phyloP scores from a whole-genome alignment of 2,113 vertebrate species.

The Protobothrops flavoviridis region DNA sequence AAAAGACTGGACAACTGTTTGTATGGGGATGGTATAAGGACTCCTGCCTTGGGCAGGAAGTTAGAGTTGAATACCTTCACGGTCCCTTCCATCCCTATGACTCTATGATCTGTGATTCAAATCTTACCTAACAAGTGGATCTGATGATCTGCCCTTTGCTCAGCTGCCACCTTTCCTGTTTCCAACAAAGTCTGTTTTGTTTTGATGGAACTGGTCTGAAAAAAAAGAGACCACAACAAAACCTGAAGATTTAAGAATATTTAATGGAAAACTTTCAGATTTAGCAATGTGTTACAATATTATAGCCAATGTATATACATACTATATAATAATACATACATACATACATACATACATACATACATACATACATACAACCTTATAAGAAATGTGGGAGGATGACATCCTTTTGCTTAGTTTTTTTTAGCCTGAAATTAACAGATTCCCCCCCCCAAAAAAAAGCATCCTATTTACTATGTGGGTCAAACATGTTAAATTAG shows the following conservation, averaged over 20 bases:
- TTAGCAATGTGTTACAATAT: neutral
- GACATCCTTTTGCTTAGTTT: neutral
- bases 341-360: no score
- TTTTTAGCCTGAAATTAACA: neutral
- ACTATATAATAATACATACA: neutral
- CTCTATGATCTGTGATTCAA: neutral
- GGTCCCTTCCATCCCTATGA: neutral
- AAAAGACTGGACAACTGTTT: neutral
- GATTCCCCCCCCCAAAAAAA: rapidly evolving
- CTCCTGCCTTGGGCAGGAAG: neutral
- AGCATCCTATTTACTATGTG: neutral
- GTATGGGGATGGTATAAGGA: neutral
- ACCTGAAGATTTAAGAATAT: neutral
- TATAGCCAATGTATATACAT: neutral
- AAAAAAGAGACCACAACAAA: neutral
- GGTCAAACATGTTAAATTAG: neutral
- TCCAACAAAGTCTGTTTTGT: neutral
- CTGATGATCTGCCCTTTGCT: neutral
- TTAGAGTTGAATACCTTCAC: neutral
- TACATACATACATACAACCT: no score
- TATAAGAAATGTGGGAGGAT: neutral
- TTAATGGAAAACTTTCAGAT: neutral
- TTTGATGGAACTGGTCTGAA: neutral
- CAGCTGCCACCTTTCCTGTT: neutral
- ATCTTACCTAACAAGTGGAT: neutral